Percentiles rank a stretch among this genome's conserved stretches.
phyloP scores from a whole-genome alignment of 2,797 vertebrate species.

The Pagetopsis macropterus region DNA sequence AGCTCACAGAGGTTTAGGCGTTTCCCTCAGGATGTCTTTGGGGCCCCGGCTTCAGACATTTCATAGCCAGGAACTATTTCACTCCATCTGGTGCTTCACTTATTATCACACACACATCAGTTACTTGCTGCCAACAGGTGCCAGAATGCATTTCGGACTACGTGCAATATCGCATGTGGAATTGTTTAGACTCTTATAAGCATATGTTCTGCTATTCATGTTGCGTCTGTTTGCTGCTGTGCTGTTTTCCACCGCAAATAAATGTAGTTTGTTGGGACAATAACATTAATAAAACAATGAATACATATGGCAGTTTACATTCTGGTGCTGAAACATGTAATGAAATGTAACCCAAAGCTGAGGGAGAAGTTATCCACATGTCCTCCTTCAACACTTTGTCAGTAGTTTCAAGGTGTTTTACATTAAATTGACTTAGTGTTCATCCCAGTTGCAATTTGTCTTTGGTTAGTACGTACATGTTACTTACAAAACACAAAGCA shows the following conservation, averaged over 20 bases:
- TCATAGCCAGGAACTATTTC: background rate
- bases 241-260: background rate
- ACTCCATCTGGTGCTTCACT: background rate
- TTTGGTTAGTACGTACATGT: too few relatives aligned
- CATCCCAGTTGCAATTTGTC: too few relatives aligned
- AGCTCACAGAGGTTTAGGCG: background rate
- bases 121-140: background rate
- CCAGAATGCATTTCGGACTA: background rate
- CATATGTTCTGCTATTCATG: too few relatives aligned
- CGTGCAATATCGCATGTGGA: too few relatives aligned
- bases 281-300: background rate
- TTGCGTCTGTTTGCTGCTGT: too few relatives aligned
- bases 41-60: background rate
- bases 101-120: background rate
- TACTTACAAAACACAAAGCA: too few relatives aligned
- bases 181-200: too few relatives aligned
- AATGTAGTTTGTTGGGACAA: background rate
- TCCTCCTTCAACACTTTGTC: too few relatives aligned
- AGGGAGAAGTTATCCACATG: too few relatives aligned
- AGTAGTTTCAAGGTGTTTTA: too few relatives aligned
- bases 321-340: background rate
- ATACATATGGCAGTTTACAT: background rate
- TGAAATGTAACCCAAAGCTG: background rate
- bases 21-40: background rate
- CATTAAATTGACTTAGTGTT: too few relatives aligned